These are phyloP conservation scores for Agrenia bidenticulata DNA, from an alignment of 2,888 invertebrate genomes.

Conservation along the genomic window DNA sequence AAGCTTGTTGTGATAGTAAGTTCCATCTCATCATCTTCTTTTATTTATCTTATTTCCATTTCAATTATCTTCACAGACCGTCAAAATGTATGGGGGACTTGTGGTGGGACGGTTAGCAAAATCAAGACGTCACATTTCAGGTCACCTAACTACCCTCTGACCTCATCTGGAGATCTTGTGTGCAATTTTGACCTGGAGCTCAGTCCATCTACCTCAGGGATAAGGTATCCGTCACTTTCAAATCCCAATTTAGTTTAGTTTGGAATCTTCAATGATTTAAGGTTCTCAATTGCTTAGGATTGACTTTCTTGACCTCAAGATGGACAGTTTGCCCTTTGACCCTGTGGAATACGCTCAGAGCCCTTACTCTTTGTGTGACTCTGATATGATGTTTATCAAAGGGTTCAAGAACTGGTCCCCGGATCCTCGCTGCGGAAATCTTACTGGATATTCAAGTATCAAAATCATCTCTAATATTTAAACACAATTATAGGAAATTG, in stretches of 20 bases:
- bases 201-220: constrained; percentile 32
- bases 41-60: neutral
- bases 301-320: constrained; percentile 43
- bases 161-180: constrained; percentile 33
- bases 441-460: constrained; percentile 44
- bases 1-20: constrained; percentile 16
- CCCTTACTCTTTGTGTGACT: constrained; percentile 38
- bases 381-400: constrained; percentile 44
- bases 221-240: constrained; percentile 23
- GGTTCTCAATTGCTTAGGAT: constrained; percentile 20
- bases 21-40: neutral
- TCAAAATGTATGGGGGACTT: constrained; percentile 10
- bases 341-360: constrained; percentile 26
- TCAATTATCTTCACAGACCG: neutral
- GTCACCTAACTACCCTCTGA: constrained; percentile 38
- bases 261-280: neutral
- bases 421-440: constrained; percentile 45
- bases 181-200: constrained; percentile 42
- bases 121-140: constrained; percentile 35
- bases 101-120: constrained; percentile 30
- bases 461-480: too few species aligned
- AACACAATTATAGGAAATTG: too few species aligned
- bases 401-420: constrained; percentile 45
- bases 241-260: neutral
- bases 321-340: constrained; percentile 37